These are phyloP conservation scores for Pseudomyrmex sp. DNA, from an alignment of 1,140 invertebrate species.

Conservation along the genomic window DNA sequence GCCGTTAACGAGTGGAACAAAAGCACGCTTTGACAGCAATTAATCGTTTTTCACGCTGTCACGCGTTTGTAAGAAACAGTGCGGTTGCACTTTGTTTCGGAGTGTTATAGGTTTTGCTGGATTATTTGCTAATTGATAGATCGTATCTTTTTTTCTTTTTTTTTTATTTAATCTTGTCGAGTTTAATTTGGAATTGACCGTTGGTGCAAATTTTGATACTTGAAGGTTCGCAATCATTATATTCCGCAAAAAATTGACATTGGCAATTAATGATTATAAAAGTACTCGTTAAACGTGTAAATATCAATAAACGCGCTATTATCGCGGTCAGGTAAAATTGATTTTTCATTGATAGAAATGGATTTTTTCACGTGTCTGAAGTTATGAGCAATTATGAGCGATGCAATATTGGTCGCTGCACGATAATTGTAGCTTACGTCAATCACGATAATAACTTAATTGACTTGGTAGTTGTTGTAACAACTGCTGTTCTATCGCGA, in stretches of 20 bases:
- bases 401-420: neutral
- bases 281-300: too few relatives aligned
- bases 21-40: conserved; percentile 6
- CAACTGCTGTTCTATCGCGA: too few relatives aligned
- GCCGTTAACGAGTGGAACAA: conserved; percentile 34
- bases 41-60: neutral
- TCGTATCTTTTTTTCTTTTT: neutral
- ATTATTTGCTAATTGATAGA: neutral
- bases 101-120: neutral
- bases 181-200: too few relatives aligned
- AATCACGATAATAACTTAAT: neutral
- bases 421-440: neutral
- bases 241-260: too few relatives aligned
- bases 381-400: neutral
- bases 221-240: too few relatives aligned
- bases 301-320: too few relatives aligned
- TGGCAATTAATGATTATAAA: neutral
- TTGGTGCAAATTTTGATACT: too few relatives aligned
- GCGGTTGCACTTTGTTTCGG: neutral
- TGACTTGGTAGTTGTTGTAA: too few relatives aligned
- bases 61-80: neutral
- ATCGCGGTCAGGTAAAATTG: neutral
- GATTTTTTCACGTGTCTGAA: neutral
- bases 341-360: conserved; percentile 17
- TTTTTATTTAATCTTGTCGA: too few relatives aligned